These are phyloP conservation scores for Lepidonotus clava DNA, from an alignment of 2,888 invertebrate species.

Conservation along the genomic window DNA sequence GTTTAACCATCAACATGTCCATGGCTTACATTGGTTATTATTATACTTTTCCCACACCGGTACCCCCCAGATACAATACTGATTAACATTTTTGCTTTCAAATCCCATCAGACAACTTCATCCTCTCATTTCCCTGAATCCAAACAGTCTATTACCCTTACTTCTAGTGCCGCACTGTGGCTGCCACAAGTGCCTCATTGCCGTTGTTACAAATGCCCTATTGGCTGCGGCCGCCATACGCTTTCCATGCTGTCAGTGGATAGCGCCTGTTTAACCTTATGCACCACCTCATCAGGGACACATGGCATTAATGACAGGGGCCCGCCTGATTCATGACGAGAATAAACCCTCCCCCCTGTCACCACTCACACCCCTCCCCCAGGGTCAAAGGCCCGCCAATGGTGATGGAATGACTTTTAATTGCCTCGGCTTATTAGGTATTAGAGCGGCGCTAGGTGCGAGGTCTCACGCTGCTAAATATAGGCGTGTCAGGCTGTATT, in stretches of 20 bases:
- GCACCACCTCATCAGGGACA: constrained; percentile 28
- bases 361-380: not conserved
- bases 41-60: too few relatives aligned
- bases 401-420: constrained; percentile 35
- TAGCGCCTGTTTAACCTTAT: constrained; percentile 6
- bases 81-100: too few relatives aligned
- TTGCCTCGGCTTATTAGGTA: constrained; percentile 22
- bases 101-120: too few relatives aligned
- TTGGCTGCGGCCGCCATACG: constrained; percentile 16
- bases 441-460: not conserved
- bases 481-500: constrained; percentile 25
- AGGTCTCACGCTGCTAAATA: not conserved
- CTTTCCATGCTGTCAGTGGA: not conserved
- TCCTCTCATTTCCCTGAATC: too few relatives aligned
- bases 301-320: constrained; percentile 39
- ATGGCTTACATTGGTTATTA: too few relatives aligned
- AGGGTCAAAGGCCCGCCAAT: constrained; percentile 23
- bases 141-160: too few relatives aligned
- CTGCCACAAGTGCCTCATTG: too few relatives aligned
- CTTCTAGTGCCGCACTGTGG: too few relatives aligned
- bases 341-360: constrained; percentile 17
- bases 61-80: too few relatives aligned
- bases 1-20: too few relatives aligned
- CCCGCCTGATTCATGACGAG: constrained; percentile 29
- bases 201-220: too few relatives aligned